Conservation (phyloP, 2,888 invertebrate genomes). For the Leucophenga maculata region DNA sequence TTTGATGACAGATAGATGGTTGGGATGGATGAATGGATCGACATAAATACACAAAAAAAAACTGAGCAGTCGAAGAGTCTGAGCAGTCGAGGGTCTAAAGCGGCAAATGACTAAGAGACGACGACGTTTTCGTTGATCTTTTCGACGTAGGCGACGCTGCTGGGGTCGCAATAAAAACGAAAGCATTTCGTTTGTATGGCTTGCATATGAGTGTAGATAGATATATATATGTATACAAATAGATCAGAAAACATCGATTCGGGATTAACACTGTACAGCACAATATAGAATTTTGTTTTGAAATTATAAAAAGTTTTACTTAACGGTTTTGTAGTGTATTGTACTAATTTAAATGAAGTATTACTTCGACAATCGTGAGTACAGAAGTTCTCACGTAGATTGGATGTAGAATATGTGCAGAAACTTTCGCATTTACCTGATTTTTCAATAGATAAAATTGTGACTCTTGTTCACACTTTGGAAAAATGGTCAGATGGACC, state of each 20-base stretch:
- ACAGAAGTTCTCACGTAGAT: no score
- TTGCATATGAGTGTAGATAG: constrained; percentile 1
- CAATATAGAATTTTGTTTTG: no score
- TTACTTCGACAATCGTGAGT: no score
- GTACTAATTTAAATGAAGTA: no score
- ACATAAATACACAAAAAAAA: constrained; percentile 14
- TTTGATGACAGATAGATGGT: constrained; percentile 7
- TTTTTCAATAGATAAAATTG: no score
- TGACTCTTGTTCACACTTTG: no score
- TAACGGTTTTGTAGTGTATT: no score
- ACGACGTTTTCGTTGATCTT: not conserved
- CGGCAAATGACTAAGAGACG: constrained; percentile 16
- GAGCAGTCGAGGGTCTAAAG: no score
- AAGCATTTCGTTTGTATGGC: constrained; percentile 14
- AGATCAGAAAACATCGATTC: not conserved
- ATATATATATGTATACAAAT: constrained; percentile 1
- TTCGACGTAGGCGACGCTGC: not conserved
- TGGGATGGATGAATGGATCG: constrained; percentile 4
- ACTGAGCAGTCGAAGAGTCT: not conserved
- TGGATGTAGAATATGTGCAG: no score
- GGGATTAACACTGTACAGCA: not conserved
- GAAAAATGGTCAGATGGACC: no score
- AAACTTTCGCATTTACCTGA: no score
- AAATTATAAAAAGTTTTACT: no score
- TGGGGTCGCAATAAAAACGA: constrained; percentile 13